Conservation (phyloP, 1,140 invertebrate genomes). For the Himalopsyche phryganea region DNA sequence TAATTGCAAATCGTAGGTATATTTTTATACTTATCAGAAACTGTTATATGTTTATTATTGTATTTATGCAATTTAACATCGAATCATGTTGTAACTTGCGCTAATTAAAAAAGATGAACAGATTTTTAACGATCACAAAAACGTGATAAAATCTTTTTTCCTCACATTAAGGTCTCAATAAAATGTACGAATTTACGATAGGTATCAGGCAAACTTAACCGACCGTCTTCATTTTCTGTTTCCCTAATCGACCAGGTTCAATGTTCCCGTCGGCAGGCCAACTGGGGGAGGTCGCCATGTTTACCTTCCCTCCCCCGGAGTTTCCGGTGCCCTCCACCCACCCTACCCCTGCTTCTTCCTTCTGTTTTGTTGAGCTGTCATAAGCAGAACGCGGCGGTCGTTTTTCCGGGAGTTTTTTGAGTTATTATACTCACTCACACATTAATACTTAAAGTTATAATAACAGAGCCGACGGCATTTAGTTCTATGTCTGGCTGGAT, state of each 20-base stretch:
- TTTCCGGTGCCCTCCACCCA: slow-evolving; percentile 7
- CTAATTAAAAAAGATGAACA: no score
- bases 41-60: no score
- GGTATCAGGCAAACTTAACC: not conserved
- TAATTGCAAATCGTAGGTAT: no score
- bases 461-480: slow-evolving; percentile 19
- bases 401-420: slow-evolving; percentile 34
- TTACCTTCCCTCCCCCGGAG: slow-evolving; percentile 23
- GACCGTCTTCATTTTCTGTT: slow-evolving; percentile 7
- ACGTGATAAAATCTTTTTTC: no score
- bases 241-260: slow-evolving; percentile 33
- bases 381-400: slow-evolving; percentile 33
- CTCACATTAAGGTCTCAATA: not conserved
- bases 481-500: slow-evolving; percentile 14
- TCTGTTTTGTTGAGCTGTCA: slow-evolving; percentile 35
- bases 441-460: slow-evolving; percentile 22
- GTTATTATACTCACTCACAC: slow-evolving; percentile 32
- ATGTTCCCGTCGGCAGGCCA: slow-evolving; percentile 20
- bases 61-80: no score
- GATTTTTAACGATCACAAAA: no score
- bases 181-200: not conserved
- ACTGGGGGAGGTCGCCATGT: slow-evolving; percentile 20
- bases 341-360: slow-evolving; percentile 12
- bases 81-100: no score
- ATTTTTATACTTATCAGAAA: no score